Base-by-base conservation (phyloP, 2,888 invertebrate genomes). In the Hololepta plana region DNA sequence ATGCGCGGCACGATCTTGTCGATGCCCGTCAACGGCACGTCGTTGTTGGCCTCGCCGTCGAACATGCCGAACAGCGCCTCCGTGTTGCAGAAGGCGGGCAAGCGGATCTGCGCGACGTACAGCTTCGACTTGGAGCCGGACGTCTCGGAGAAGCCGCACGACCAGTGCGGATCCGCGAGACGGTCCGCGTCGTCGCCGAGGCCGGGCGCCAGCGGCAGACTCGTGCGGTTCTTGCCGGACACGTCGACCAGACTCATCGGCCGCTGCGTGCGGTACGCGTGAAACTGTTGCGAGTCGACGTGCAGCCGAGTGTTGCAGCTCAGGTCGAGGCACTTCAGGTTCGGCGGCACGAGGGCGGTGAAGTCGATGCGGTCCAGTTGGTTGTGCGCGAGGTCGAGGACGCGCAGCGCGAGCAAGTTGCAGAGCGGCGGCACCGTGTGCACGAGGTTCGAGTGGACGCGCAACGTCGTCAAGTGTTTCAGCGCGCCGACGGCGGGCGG, bases 41-140 rank as follows among this genome's bases (percentile, higher is more conserved):
- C 29, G 24, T 62, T 67, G 42, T 72, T 71, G n/a, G 65, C 66
- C 46, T 72, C 74, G 2, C 77, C 77, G 43, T 84, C 84, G 41
- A 85, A 82, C 39, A 85, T 67, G 12, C 82, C 84, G 44, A 84
- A 77, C 0, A 85, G 58, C 1, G 77, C 81, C 55, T 82, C 82
- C 22, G 68, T 67, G 39, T 77, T 77, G 47, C 79, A 80, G 51
- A 80, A 81, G 2, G 72, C 67, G 8, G 79, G 74, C 32, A 80
- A 59, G 27, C 84, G 63, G 24, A 84, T 64, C 55, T 84, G 84
- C 0, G 75, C 68, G 29, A 82, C 70, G 44, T 72, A 71, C n/a
- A 84, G 51, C 41, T 74, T 72, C 35, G 76, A 63, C 27, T 65
- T 64, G 35, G 64, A 67, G 15, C 82, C 82, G 0, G 82, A 71